These are phyloP conservation scores for Pegoplata infirma DNA, from an alignment of 2,888 invertebrate genomes.

Conservation along the genomic window DNA sequence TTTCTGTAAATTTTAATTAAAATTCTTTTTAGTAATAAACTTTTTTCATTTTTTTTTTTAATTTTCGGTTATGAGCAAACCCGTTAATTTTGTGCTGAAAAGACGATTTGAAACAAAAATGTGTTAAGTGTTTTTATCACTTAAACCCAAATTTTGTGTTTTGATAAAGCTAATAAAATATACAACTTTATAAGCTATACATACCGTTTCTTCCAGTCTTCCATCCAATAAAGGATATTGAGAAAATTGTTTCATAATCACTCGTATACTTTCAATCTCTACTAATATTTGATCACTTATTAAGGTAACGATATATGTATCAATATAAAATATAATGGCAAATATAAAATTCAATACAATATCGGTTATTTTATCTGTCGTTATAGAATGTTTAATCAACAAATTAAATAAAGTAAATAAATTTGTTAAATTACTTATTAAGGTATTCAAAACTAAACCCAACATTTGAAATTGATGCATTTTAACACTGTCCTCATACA, in stretches of 20 bases:
- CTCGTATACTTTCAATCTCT: conserved; percentile 64
- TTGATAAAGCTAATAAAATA: too few species aligned
- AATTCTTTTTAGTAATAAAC: too few species aligned
- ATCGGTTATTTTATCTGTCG: conserved; percentile 53
- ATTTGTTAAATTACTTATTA: conserved; percentile 71
- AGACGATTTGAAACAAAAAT: too few species aligned
- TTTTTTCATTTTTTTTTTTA: too few species aligned
- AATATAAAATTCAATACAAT: conserved; percentile 67
- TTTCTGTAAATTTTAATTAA: too few species aligned
- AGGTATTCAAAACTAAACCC: conserved; percentile 69
- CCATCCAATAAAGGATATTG: conserved; percentile 57
- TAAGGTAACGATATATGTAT: conserved; percentile 69
- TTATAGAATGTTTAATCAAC: conserved; percentile 65
- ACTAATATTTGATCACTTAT: conserved; percentile 69
- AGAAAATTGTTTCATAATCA: conserved; percentile 66
- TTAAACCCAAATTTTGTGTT: too few species aligned
- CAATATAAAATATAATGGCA: conserved; percentile 70
- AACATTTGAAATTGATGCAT: conserved; percentile 72
- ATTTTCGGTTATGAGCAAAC: too few species aligned
- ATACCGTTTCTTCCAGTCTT: conserved; percentile 67
- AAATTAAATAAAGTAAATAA: conserved; percentile 70
- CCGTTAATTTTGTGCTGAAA: too few species aligned
- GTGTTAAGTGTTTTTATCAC: too few species aligned
- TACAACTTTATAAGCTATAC: conserved; percentile 13
- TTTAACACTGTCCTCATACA: conserved; percentile 65